These are phyloP conservation scores for Oncorhynchus clarkii DNA, from an alignment of 2,113 vertebrate genomes.

Conservation along the genomic window DNA sequence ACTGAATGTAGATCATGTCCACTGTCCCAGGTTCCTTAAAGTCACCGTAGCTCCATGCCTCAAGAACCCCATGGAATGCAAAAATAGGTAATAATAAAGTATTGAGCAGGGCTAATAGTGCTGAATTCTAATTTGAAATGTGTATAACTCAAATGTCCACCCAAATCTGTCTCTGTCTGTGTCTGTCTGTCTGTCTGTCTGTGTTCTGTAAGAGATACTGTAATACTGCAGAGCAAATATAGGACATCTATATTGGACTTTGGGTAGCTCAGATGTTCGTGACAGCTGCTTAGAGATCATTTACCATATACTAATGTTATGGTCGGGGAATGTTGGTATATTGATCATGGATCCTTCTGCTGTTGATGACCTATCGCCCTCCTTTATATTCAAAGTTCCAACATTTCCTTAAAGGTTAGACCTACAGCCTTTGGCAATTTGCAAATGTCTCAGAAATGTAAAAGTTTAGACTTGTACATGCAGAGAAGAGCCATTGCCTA, in stretches of 20 bases:
- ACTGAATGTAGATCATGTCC: neutral
- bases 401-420: too few relatives aligned
- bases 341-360: too few relatives aligned
- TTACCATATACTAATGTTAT: too few relatives aligned
- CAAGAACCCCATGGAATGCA: neutral
- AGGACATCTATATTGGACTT: slow-evolving; percentile 4
- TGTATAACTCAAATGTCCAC: too few relatives aligned
- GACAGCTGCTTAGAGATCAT: neutral
- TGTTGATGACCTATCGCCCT: neutral
- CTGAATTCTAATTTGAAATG: neutral
- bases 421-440: too few relatives aligned
- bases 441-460: too few relatives aligned
- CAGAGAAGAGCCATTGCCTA: neutral
- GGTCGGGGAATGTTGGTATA: too few relatives aligned
- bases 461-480: too few relatives aligned
- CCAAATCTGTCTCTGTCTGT: too few relatives aligned
- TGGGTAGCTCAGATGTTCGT: neutral
- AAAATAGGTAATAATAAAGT: neutral
- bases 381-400: too few relatives aligned
- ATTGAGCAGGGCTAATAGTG: neutral
- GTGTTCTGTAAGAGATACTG: neutral
- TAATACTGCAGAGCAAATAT: neutral
- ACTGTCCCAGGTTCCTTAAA: neutral
- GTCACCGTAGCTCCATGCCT: neutral
- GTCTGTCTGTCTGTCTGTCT: too few relatives aligned